Evolutionary conservation across 2,113 vertebrate genomes (phyloP).

Genomic region (Romanogobio albipinnatus): DNA sequence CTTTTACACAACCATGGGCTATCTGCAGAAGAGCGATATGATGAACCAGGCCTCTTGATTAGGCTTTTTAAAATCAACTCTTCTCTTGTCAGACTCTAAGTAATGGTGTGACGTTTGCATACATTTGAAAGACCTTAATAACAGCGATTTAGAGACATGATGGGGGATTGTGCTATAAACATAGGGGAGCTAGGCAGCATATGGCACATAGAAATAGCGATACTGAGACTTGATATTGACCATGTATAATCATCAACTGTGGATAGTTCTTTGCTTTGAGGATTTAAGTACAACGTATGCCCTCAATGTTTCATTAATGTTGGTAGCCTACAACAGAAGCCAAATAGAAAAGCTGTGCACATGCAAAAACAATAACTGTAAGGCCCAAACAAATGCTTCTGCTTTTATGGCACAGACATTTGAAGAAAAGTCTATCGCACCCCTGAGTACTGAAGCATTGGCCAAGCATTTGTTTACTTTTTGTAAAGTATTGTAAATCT

Average conservation of each 20-base stretch:
- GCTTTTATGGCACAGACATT: no score
- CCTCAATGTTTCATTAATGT: no score
- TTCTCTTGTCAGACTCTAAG: slow-evolving; percentile 41
- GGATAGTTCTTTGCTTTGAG: background rate
- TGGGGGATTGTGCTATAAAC: background rate
- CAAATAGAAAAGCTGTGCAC: no score
- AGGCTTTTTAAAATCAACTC: slow-evolving; percentile 59
- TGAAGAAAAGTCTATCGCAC: background rate
- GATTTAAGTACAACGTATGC: no score
- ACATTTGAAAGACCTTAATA: slow-evolving; percentile 36
- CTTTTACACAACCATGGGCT: slow-evolving; percentile 63
- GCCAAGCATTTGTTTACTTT: background rate
- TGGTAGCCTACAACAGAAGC: no score
- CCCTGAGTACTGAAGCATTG: background rate
- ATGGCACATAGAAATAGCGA: background rate
- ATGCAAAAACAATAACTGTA: no score
- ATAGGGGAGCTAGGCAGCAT: background rate
- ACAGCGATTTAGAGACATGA: slow-evolving; percentile 13
- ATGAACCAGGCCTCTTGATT: slow-evolving; percentile 62
- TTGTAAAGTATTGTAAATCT: background rate
- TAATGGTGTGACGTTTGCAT: slow-evolving; percentile 21
- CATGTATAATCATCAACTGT: background rate
- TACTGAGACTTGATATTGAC: background rate
- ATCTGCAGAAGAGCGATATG: slow-evolving; percentile 61
- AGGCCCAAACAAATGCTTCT: no score